phyloP scores from a whole-genome alignment of 2,888 invertebrate genomes.

The Agrenia bidenticulata region DNA sequence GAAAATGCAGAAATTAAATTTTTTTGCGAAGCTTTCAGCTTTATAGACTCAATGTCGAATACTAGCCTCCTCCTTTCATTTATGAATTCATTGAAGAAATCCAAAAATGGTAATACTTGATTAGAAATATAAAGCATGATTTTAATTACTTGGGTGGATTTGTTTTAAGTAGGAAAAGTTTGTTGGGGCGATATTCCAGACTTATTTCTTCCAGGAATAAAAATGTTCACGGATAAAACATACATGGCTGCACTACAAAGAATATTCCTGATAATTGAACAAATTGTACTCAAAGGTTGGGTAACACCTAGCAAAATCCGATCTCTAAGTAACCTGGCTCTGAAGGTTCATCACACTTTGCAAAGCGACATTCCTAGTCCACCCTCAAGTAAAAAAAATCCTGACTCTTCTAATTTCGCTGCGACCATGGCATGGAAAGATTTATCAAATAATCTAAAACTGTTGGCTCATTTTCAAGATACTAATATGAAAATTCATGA shows the following conservation, averaged over 20 bases:
- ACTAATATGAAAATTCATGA: constrained; percentile 22
- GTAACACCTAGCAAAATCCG: background rate
- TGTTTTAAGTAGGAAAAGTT: constrained; percentile 1
- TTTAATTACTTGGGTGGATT: background rate
- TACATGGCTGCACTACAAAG: background rate
- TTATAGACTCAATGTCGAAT: constrained; percentile 24
- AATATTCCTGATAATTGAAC: background rate
- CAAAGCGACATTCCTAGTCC: background rate
- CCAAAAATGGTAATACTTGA: constrained; percentile 17
- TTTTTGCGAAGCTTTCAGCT: constrained; percentile 29
- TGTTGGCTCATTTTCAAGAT: constrained; percentile 25
- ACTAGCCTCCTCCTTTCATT: constrained; percentile 15
- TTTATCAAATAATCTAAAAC: constrained; percentile 13
- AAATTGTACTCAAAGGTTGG: constrained; percentile 4
- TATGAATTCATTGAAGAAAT: background rate
- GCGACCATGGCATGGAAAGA: constrained; percentile 18
- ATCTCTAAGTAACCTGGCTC: constrained; percentile 7
- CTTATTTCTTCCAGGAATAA: background rate
- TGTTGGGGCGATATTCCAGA: constrained; percentile 10
- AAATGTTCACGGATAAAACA: no score
- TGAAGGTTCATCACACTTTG: background rate
- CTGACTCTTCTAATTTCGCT: background rate
- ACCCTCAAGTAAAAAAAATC: background rate
- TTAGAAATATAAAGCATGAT: background rate
- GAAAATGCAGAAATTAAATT: constrained; percentile 25